These are phyloP conservation scores for Parnassius orleans DNA, from an alignment of 2,888 invertebrate species.

Conservation along the genomic window DNA sequence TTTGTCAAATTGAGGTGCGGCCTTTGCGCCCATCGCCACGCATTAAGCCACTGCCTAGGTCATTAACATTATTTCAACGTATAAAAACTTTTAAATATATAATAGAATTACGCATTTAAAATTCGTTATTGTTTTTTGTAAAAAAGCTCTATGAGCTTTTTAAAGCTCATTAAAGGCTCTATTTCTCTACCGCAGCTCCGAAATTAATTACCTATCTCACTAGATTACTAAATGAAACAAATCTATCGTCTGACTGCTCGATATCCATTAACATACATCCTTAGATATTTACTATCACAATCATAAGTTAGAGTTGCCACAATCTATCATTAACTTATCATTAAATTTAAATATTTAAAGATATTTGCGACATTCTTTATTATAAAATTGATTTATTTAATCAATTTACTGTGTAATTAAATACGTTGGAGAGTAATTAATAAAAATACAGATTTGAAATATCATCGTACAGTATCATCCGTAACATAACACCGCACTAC, in stretches of 20 bases:
- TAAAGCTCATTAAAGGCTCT: no score
- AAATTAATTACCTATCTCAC: no score
- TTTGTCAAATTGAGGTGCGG: no score
- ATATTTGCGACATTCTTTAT: no score
- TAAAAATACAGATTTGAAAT: slow-evolving; percentile 10
- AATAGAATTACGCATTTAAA: no score
- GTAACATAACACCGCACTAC: not conserved
- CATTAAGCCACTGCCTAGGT: no score
- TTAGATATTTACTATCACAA: not conserved
- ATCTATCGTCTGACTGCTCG: not conserved
- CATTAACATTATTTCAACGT: no score
- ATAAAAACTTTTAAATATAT: no score
- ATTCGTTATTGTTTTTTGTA: no score
- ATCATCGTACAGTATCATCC: slow-evolving; percentile 1
- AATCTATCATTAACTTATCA: not conserved
- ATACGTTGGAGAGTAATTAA: slow-evolving; percentile 8
- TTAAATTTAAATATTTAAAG: not conserved
- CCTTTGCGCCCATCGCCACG: no score
- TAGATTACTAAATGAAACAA: not conserved
- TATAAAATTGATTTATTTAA: not conserved
- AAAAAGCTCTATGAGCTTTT: no score
- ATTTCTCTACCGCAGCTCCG: no score
- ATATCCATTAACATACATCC: not conserved
- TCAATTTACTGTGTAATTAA: slow-evolving; percentile 4
- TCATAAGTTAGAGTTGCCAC: not conserved